A percentile compares a stretch with the other conserved stretches of the same genome.
These are phyloP conservation scores for Aptenodytes patagonicus DNA, from an alignment of 2,113 vertebrate species.

Conservation along the genomic window DNA sequence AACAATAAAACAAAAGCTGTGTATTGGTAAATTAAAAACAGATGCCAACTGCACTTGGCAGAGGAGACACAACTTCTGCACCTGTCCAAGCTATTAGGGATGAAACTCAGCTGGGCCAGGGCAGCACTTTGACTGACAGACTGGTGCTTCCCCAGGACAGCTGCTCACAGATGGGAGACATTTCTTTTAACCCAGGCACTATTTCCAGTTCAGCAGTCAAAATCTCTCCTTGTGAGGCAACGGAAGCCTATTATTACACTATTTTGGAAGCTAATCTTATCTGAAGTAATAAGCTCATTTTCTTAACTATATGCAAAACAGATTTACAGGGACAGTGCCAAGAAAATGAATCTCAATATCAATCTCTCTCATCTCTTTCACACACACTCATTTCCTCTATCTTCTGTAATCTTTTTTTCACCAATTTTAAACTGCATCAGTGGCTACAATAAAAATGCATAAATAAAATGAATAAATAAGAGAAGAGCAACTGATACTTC, in stretches of 20 bases:
- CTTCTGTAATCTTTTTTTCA: neutral
- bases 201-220: conserved; percentile 32
- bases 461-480: neutral
- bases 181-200: neutral
- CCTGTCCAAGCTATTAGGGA: neutral
- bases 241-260: neutral
- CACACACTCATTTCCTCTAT: neutral
- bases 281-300: neutral
- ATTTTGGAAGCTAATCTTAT: conserved; percentile 34
- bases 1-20: neutral
- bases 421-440: neutral
- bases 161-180: neutral
- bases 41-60: neutral
- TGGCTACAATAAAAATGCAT: neutral
- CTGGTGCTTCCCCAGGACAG: conserved; percentile 18
- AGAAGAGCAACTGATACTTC: neutral
- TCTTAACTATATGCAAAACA: neutral
- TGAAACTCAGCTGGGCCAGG: neutral
- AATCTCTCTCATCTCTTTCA: neutral
- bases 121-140: neutral
- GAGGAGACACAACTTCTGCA: neutral
- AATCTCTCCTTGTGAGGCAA: conserved; percentile 23
- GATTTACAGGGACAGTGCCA: neutral
- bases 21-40: neutral
- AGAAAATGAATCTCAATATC: neutral